A percentile compares a stretch with the other conserved stretches of the same genome.
phyloP scores from a whole-genome alignment of 2,888 invertebrate genomes.

The Nebria brevicollis region DNA sequence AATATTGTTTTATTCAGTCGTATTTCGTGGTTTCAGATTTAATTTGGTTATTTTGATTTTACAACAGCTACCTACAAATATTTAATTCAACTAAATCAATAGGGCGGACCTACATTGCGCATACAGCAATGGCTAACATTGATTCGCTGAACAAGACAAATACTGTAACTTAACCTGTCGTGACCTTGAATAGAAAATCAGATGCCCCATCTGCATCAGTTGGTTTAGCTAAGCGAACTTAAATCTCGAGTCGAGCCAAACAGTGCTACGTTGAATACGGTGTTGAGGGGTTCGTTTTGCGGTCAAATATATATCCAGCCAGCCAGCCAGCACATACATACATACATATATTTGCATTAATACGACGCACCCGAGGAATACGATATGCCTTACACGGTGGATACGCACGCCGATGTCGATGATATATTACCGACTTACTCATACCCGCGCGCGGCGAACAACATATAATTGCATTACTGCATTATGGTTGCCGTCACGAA shows the following conservation, averaged over 20 bases:
- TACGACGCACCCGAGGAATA: constrained; percentile 32
- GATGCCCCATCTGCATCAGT: constrained; percentile 2
- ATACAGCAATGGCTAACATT: too few species aligned
- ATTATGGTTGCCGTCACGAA: background rate
- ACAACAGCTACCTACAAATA: too few species aligned
- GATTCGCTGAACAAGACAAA: too few species aligned
- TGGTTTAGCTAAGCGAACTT: background rate
- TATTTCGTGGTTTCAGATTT: background rate
- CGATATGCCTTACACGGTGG: constrained; percentile 3
- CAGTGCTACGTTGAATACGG: background rate
- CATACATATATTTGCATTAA: constrained; percentile 43
- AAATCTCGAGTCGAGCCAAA: constrained; percentile 4
- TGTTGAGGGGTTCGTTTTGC: constrained; percentile 2
- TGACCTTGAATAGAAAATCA: constrained; percentile 10
- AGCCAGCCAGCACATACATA: background rate
- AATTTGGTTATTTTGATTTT: background rate
- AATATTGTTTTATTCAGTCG: background rate
- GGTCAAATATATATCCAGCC: constrained; percentile 13
- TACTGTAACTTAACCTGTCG: background rate
- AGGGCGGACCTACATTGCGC: too few species aligned
- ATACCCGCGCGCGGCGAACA: background rate
- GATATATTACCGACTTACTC: constrained; percentile 31
- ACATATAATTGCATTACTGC: constrained; percentile 15
- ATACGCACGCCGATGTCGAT: constrained; percentile 23
- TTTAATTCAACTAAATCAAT: too few species aligned